These are phyloP conservation scores for Balaeniceps rex DNA, from an alignment of 2,113 vertebrate genomes.

Conservation along the genomic window DNA sequence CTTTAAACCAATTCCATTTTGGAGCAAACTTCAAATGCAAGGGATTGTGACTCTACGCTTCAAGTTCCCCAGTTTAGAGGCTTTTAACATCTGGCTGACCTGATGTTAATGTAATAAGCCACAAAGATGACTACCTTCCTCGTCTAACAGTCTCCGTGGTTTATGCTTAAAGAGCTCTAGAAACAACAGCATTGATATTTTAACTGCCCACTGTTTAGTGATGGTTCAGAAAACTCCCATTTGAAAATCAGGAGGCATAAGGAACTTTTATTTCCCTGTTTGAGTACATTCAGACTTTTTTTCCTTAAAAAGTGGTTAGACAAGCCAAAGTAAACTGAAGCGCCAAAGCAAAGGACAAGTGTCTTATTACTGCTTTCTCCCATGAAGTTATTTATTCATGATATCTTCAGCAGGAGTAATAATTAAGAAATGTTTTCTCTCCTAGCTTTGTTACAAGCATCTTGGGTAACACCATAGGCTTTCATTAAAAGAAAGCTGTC, in stretches of 20 bases:
- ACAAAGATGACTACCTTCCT: background rate
- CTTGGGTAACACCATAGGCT: background rate
- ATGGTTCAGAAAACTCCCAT: background rate
- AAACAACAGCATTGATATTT: background rate
- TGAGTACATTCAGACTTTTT: background rate
- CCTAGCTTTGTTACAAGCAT: background rate
- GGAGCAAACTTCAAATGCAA: background rate
- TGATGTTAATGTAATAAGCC: background rate
- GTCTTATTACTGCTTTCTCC: background rate
- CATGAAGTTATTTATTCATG: background rate
- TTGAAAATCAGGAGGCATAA: background rate
- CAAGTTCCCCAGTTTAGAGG: background rate
- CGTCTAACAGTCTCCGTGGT: background rate
- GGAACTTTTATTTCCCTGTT: background rate
- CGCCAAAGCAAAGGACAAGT: background rate
- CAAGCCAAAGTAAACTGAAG: background rate
- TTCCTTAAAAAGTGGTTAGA: background rate
- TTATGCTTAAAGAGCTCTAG: background rate
- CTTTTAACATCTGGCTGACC: background rate
- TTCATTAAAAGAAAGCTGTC: slow-evolving; percentile 31
- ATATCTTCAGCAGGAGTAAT: background rate
- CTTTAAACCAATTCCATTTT: background rate
- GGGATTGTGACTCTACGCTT: background rate
- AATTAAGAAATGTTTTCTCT: background rate
- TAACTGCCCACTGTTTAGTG: background rate